A percentile compares a stretch with the other conserved stretches of the same genome.
Evolutionary conservation across 2,888 invertebrate genomes (phyloP).

Genomic region (Dyspetes luteomarginatus): DNA sequence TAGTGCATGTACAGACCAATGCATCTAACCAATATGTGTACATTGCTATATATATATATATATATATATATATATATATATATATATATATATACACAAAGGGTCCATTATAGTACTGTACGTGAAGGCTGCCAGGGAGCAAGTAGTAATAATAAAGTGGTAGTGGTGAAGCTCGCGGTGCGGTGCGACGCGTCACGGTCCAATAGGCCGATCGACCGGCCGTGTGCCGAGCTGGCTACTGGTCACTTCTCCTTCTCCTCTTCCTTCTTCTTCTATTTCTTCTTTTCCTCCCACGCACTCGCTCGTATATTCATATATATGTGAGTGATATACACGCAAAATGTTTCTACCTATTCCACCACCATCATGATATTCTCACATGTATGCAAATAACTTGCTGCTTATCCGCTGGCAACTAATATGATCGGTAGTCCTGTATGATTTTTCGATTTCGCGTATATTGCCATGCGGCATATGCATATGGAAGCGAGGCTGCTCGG

Average conservation of each 20-base stretch:
- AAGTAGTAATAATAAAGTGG: constrained; percentile 81
- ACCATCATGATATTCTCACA: constrained; percentile 16
- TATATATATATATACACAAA: background rate
- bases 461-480: background rate
- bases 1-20: background rate
- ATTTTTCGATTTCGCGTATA: constrained; percentile 34
- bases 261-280: constrained; percentile 6
- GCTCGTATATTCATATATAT: constrained; percentile 64
- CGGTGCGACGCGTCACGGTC: constrained; percentile 79
- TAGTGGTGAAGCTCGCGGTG: constrained; percentile 76
- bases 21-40: background rate
- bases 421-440: constrained; percentile 45
- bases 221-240: constrained; percentile 79
- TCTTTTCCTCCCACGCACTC: constrained; percentile 75
- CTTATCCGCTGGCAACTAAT: constrained; percentile 42
- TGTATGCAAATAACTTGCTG: constrained; percentile 54
- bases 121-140: constrained; percentile 46
- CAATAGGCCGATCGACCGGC: constrained; percentile 81
- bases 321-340: constrained; percentile 38
- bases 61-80: background rate
- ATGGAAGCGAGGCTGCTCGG: background rate
- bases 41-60: background rate
- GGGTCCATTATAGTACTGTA: constrained; percentile 8
- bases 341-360: constrained; percentile 8
- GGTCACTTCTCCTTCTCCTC: constrained; percentile 70